Evolutionary conservation across 2,888 invertebrate genomes (phyloP).

Genomic region (Blastobasis adustella): DNA sequence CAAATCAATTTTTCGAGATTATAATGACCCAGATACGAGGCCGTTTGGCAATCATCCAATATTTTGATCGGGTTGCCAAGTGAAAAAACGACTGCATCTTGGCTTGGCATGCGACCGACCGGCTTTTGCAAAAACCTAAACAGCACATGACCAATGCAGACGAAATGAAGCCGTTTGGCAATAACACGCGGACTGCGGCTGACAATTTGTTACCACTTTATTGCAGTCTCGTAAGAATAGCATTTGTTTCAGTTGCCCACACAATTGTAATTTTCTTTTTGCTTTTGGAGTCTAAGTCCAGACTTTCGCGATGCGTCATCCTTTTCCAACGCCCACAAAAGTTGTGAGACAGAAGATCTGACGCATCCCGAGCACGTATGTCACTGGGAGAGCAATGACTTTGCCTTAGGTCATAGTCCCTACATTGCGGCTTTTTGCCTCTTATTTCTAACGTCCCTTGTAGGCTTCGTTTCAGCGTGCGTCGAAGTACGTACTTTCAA

Average conservation of each 20-base stretch:
- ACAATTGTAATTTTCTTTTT: too few relatives aligned
- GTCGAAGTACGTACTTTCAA: too few relatives aligned
- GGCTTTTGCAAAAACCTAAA: neutral
- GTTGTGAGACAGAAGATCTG: neutral
- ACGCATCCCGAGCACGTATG: neutral
- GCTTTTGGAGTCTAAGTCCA: neutral
- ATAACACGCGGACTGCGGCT: too few relatives aligned
- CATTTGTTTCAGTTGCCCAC: too few relatives aligned
- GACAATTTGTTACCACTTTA: too few relatives aligned
- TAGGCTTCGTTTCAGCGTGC: neutral
- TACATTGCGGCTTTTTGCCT: neutral
- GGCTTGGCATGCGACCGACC: neutral
- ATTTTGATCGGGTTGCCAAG: constrained; percentile 40
- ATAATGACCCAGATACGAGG: constrained; percentile 47
- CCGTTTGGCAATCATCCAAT: constrained; percentile 59
- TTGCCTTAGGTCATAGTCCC: neutral
- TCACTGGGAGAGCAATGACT: neutral
- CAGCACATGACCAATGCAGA: neutral
- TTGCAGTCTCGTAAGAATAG: too few relatives aligned
- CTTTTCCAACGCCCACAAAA: neutral
- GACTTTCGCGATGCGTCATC: neutral
- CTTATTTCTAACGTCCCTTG: neutral
- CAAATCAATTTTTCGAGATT: constrained; percentile 62
- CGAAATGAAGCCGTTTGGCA: neutral
- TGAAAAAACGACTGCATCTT: constrained; percentile 25